These are phyloP conservation scores for Sprattus sprattus DNA, from an alignment of 2,113 vertebrate genomes.

Conservation along the genomic window DNA sequence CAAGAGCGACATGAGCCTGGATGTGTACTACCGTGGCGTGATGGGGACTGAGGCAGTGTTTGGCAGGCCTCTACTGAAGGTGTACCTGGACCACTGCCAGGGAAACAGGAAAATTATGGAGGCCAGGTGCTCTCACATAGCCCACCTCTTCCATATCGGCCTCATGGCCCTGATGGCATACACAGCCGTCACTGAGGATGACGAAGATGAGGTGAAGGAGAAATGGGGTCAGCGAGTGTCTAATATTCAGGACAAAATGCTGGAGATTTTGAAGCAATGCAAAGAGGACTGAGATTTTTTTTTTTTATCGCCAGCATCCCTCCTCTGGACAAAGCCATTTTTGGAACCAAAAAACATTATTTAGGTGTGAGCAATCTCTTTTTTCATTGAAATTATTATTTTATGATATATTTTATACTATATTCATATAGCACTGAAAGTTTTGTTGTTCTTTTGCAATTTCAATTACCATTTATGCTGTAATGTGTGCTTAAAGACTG, in stretches of 20 bases:
- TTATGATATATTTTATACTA: constrained; percentile 19
- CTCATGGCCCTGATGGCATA: constrained; percentile 76
- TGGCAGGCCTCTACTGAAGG: constrained; percentile 64
- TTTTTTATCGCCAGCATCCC: constrained; percentile 11
- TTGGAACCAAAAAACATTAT: background rate
- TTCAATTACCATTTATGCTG: background rate
- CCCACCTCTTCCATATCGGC: constrained; percentile 74
- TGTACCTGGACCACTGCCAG: constrained; percentile 68
- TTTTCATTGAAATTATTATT: background rate
- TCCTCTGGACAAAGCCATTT: constrained; percentile 17
- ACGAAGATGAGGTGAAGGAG: constrained; percentile 69
- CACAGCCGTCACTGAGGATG: constrained; percentile 69
- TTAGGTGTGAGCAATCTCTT: constrained; percentile 12
- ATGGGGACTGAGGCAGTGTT: constrained; percentile 55
- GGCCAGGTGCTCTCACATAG: constrained; percentile 66
- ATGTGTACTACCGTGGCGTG: constrained; percentile 69
- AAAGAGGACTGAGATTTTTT: constrained; percentile 34
- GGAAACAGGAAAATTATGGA: constrained; percentile 67
- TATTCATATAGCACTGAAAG: constrained; percentile 34
- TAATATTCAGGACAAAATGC: constrained; percentile 74
- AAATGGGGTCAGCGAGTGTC: constrained; percentile 69
- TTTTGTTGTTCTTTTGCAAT: background rate
- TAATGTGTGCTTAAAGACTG: background rate
- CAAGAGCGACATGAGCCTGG: constrained; percentile 63
- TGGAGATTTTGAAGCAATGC: constrained; percentile 68